Evolutionary conservation across 2,113 vertebrate species (phyloP).

Genomic region (Neodon shergylaensis): DNA sequence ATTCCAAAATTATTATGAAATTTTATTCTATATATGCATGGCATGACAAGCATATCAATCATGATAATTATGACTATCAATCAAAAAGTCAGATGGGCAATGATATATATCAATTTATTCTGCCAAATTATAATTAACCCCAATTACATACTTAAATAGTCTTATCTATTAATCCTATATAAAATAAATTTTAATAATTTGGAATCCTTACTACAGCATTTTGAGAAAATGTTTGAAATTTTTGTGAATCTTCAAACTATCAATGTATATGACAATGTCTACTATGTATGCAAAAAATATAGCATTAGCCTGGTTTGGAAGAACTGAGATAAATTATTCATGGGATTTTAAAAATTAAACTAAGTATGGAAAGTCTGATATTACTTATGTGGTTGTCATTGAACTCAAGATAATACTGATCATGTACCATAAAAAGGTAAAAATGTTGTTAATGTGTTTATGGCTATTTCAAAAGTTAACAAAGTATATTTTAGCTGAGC

Average conservation of each 20-base stretch:
- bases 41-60: not conserved
- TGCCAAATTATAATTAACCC: not conserved
- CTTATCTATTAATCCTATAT: not conserved
- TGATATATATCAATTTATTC: not conserved
- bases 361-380: not conserved
- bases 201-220: accelerated
- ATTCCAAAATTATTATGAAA: not conserved
- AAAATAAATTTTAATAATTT: not conserved
- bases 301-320: not conserved
- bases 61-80: not conserved
- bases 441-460: not conserved
- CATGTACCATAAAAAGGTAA: not conserved
- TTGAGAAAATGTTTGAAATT: not conserved
- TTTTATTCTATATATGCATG: not conserved
- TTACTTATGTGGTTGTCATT: not conserved
- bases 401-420: not conserved
- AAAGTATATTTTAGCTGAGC: not conserved
- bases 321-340: not conserved
- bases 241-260: not conserved
- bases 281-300: accelerated
- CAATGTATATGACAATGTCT: not conserved
- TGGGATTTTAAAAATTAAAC: not conserved
- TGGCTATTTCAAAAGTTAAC: not conserved
- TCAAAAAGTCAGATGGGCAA: not conserved
- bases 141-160: not conserved